Conservation (phyloP, 2,113 vertebrate genomes). For the Diphyllodes magnificus region DNA sequence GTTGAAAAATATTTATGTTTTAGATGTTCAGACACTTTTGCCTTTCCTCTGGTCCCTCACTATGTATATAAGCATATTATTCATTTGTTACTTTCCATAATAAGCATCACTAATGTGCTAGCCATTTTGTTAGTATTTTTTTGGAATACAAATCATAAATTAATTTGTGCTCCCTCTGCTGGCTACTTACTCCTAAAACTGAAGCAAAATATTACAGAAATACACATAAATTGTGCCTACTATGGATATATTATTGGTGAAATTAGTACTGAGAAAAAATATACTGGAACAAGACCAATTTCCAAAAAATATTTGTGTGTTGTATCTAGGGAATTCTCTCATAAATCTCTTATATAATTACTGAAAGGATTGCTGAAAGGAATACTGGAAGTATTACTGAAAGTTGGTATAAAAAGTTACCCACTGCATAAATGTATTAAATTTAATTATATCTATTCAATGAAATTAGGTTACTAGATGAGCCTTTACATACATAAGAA, state of each 20-base stretch:
- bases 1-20: neutral
- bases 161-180: conserved; percentile 49
- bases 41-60: neutral
- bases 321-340: neutral
- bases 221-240: neutral
- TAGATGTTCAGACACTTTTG: neutral
- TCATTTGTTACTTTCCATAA: neutral
- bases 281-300: neutral
- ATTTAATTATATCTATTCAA: neutral
- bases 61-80: neutral
- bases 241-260: neutral
- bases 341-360: neutral
- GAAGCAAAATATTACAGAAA: neutral
- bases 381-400: neutral
- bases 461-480: neutral
- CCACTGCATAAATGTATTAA: neutral
- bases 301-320: neutral
- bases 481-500: neutral
- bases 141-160: neutral
- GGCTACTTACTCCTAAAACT: conserved; percentile 1
- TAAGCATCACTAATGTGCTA: neutral
- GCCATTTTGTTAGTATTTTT: neutral
- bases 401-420: neutral
- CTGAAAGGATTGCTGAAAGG: neutral
- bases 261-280: neutral